Base-by-base conservation (phyloP, 1,140 invertebrate genomes). In the Pseudomyrmex gracilis region DNA sequence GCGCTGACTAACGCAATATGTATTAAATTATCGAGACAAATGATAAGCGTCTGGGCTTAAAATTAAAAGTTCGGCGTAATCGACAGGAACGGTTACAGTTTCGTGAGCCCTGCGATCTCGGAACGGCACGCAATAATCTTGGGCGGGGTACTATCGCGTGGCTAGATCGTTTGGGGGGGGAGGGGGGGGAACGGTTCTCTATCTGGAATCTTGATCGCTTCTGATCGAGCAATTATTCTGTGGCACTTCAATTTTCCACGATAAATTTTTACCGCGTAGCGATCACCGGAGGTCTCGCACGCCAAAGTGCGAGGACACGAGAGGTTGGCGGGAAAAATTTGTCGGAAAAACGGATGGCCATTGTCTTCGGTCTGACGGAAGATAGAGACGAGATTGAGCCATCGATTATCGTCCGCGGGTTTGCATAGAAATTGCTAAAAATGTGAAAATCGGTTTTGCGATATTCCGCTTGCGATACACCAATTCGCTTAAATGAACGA, bases 211-310 rank as follows among this genome's bases (percentile, higher is more conserved):
- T 83, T 51, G 85, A 86, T 86, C 84, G 76, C 49, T 74, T 58
- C 85, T 86, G 82, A 83, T 87, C 85, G 80, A 83, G 80, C 80
- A 84, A 87, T 87, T 84, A 87, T 87, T 86, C 57, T 53, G 67
- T 70, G 78, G 73, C 80, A 84, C 68, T 84, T 70, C 85, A 80
- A 84, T 87, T 87, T 86, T 84, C 82, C 82, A 66, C 84, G 61
- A 84, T 84, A 84, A 87, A 86, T 73, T 66, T 73, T 43, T 60
- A 58, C 60, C 47, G 73, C 45, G 47, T 34, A 20, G 70, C 34
- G 51, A 76, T 82, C 64, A 20, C 73, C 47, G 68, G 45, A 45
- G 47, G 47, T 34, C 34, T 34, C 34, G 34, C 49, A 55, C 49
- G 82, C 20, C 51, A 45, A 43, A 61, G 64, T 4, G 20, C n/a